Base-by-base conservation (phyloP, 23 tunicate genomes). In the Aplidium turbinatum region DNA sequence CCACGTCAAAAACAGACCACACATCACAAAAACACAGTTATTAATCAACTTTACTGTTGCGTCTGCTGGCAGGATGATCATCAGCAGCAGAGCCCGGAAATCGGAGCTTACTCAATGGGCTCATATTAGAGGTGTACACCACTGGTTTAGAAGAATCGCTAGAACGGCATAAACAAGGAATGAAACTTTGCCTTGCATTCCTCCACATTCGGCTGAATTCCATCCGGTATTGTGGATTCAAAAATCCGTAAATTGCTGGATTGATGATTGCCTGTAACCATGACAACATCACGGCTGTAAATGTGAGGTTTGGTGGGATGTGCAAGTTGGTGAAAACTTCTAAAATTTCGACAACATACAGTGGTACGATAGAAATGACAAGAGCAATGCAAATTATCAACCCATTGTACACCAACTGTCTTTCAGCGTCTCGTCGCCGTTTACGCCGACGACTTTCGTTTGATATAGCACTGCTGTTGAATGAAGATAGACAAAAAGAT, bases 321-420 rank as follows among this genome's bases (percentile, higher is more conserved):
- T 77, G 28, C 1, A 80, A 28, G n/a, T 18, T 18, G 16, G 64
- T 31, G 1, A 61, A 33, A 4, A 20, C 45, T 22, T 31, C 57
- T 22, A 81, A 24, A 25, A 88, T 78, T 16, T 57, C 72, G 58
- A 81, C 74, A 2, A 62, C 69, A 20, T 81, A 81, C 2, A 75
- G 42, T 0, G 96, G 96, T 7, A 88, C 79, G 2, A 76, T 73
- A 31, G 75, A 73, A 21, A 88, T 30, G 11, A 83, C 87, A 39
- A 88, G 70, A n/a, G 86, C 83, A 20, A 82, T 40, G 61, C 96
- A 88, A 27, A 88, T 88, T 3, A 70, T 34, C 22, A 81, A 38
- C 22, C 96, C 96, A 68, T 83, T 88, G 83, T 88, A 88, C 39
- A 87, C 87, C 23, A 88, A 70, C 42, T 81, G 83, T 36, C 76